Percentiles rank a stretch among this genome's conserved stretches.
Conservation (phyloP, 2,797 vertebrate species). For the Crypturellus tataupa region DNA sequence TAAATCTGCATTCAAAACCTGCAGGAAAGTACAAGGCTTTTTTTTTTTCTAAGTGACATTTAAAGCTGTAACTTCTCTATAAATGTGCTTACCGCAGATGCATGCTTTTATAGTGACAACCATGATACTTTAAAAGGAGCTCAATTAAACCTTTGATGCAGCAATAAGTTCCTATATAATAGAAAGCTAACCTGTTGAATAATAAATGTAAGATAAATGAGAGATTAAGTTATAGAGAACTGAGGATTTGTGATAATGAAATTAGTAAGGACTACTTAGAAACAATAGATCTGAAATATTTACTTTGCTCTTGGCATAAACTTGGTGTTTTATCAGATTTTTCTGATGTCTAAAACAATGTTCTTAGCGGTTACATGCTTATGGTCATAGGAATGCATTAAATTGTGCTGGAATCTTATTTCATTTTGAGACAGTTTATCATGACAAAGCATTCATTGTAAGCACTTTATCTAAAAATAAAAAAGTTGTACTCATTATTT, state of each 20-base stretch:
- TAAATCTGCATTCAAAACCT: constrained; percentile 86
- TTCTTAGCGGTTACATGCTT: constrained; percentile 17
- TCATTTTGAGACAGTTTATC: constrained; percentile 15
- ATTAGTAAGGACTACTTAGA: constrained; percentile 34
- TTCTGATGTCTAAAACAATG: constrained; percentile 48
- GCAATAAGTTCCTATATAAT: constrained; percentile 68
- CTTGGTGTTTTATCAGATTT: constrained; percentile 38
- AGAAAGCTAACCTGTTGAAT: constrained; percentile 70
- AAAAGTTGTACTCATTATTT: not conserved
- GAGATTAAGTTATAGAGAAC: constrained; percentile 52
- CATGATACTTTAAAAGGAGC: constrained; percentile 78
- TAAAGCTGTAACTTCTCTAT: constrained; percentile 81
- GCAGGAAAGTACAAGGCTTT: constrained; percentile 79
- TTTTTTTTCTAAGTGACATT: constrained; percentile 75
- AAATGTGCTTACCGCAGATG: constrained; percentile 76
- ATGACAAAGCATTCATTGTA: not conserved
- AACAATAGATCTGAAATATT: constrained; percentile 56
- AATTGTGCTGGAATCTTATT: constrained; percentile 11
- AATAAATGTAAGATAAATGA: constrained; percentile 41
- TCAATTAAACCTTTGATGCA: constrained; percentile 78
- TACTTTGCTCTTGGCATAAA: constrained; percentile 58
- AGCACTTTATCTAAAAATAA: not conserved
- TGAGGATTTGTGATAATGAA: constrained; percentile 56
- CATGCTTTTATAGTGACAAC: constrained; percentile 81
- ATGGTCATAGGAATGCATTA: not conserved